Evolutionary conservation across 2,113 vertebrate genomes (phyloP).

Genomic region (Triplophysa siluroides): DNA sequence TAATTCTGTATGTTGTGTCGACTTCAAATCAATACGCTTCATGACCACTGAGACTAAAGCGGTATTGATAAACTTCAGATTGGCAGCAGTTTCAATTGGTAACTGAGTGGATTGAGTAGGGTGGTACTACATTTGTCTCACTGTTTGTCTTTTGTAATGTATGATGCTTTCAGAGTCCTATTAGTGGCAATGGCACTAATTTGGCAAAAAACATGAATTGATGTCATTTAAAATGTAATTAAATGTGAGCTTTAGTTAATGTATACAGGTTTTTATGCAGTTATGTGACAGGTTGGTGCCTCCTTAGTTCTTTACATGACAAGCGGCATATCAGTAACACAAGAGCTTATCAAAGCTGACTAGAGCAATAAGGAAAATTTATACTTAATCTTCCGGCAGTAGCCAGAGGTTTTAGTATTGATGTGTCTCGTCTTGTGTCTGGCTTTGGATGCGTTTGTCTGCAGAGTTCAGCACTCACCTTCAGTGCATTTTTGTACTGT

Average conservation of each 20-base stretch:
- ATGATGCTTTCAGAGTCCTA: background rate
- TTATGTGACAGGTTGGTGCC: background rate
- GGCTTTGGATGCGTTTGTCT: background rate
- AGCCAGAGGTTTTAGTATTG: background rate
- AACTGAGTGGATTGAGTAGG: constrained; percentile 25
- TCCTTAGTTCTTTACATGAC: background rate
- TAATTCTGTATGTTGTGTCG: constrained; percentile 20
- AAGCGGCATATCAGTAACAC: background rate
- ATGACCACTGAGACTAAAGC: constrained; percentile 32
- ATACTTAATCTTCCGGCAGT: background rate
- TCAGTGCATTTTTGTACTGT: background rate
- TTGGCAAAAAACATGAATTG: background rate
- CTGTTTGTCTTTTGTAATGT: background rate
- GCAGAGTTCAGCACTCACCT: background rate
- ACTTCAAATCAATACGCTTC: constrained; percentile 38
- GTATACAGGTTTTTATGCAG: background rate
- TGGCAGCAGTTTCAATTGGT: constrained; percentile 35
- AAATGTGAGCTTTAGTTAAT: background rate
- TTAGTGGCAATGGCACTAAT: background rate
- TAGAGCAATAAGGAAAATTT: background rate
- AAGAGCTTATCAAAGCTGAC: background rate
- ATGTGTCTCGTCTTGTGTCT: background rate
- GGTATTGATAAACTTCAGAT: constrained; percentile 18
- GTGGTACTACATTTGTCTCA: background rate
- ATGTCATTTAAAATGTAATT: background rate